Base-by-base conservation (phyloP, 2,113 vertebrate genomes). In the Sturnus vulgaris region DNA sequence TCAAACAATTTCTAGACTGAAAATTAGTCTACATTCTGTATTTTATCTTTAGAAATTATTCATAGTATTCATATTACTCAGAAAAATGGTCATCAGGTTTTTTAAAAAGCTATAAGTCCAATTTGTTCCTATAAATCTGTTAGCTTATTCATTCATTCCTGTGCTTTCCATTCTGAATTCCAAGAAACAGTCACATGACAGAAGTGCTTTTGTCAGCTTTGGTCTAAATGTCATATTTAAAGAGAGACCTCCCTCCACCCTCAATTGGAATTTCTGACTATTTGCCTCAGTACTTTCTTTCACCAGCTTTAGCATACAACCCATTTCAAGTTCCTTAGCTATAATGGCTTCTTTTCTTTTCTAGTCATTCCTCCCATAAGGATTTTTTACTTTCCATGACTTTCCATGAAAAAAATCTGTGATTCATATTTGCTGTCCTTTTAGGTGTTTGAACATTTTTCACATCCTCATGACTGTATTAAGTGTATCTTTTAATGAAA, bases 81-180 rank as follows among this genome's bases (percentile, higher is more conserved):
- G 46, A 72, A 23, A 64, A 71, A 63, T 21, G 7, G 2, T 15
- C 31, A 71, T 7, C 1, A 46, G 13, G 2, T 18, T 46, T 65
- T 52, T 5, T 0, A 40, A 61, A 65, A 57, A 35, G 8, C 15
- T 44, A 10, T 53, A 49, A 39, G 23, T 5, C 0, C 1, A 52
- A 1, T 8, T 33, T 55, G 1, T 72, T 56, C 64, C 60, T 5
- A 31, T n/a, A 71, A 40, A 82, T 71, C 27, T 39, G 6, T 39
- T 65, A 40, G 9, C 11, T 65, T 15, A 46, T 22, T 37, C 2
- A 4, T 63, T 92, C 25, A 35, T 53, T 40, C 22, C 16, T 27
- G 3, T 24, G 5, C 35, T 63, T 93, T 66, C 14, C 7, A 5
- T 55, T 85, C 27, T 68, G 55, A 90, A 14, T 39, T 61, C 28